phyloP scores from a whole-genome alignment of 2,113 vertebrate species.

The Heterotis niloticus region DNA sequence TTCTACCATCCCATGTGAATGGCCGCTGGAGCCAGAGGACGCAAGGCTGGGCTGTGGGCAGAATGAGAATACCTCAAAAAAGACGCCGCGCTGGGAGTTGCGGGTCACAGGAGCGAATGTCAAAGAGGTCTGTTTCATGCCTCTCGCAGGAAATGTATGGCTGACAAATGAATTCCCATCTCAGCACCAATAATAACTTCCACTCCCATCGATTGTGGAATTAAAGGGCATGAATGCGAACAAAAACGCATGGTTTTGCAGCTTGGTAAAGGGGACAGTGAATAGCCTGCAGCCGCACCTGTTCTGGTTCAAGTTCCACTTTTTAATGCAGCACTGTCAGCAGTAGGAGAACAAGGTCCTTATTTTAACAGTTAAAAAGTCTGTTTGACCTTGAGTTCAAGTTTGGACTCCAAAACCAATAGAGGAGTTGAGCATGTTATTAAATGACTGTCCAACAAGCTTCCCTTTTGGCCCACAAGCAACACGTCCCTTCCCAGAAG shows the following conservation, averaged over 20 bases:
- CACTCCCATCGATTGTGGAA: not conserved
- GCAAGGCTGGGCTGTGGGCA: not conserved
- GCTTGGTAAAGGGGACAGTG: conserved; percentile 3
- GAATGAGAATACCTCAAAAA: not conserved
- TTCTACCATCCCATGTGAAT: not conserved
- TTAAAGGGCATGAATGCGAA: not conserved
- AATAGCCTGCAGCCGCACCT: conserved; percentile 10
- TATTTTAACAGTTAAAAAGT: conserved; percentile 10
- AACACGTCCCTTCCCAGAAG: not conserved
- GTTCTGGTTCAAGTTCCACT: conserved; percentile 1
- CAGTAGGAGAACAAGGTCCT: conserved; percentile 1
- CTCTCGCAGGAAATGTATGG: not conserved
- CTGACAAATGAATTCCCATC: not conserved
- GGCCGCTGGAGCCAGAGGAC: not conserved
- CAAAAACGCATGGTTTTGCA: conserved; percentile 6
- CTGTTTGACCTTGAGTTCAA: conserved; percentile 4
- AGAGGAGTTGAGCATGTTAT: not conserved
- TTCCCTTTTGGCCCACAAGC: not conserved
- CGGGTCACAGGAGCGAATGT: not conserved
- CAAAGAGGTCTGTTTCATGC: not conserved
- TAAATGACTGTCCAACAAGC: not conserved
- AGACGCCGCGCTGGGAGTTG: not conserved
- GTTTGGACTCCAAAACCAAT: not conserved
- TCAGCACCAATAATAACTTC: not conserved
- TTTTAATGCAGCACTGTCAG: conserved; percentile 14